Evolutionary conservation across 2,888 invertebrate species (phyloP).

Genomic region (Protophormia terraenovae): DNA sequence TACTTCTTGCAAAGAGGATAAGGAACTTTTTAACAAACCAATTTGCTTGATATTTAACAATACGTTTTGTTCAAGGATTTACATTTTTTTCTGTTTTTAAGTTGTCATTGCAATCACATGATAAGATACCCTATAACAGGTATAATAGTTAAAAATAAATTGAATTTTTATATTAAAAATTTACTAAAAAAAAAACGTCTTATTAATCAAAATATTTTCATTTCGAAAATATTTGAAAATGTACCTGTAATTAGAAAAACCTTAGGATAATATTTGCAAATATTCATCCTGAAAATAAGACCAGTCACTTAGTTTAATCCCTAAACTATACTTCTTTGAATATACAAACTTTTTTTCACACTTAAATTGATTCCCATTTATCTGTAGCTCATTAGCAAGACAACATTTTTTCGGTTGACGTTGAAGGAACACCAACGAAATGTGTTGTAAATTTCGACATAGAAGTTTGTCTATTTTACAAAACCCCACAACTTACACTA

Average conservation of each 20-base stretch:
- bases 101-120: slow-evolving; percentile 16
- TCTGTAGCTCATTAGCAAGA: background rate
- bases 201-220: too few species aligned
- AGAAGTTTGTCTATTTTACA: slow-evolving; percentile 55
- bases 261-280: too few species aligned
- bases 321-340: background rate
- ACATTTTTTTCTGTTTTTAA: background rate
- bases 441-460: slow-evolving; percentile 62
- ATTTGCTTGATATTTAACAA: slow-evolving; percentile 54
- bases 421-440: slow-evolving; percentile 53
- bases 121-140: background rate
- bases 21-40: slow-evolving; percentile 58
- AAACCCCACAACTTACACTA: slow-evolving; percentile 35
- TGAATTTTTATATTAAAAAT: too few species aligned
- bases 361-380: background rate
- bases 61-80: slow-evolving; percentile 38
- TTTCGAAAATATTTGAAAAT: too few species aligned
- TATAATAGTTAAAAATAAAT: too few species aligned
- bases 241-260: too few species aligned
- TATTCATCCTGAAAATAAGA: too few species aligned
- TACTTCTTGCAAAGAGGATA: slow-evolving; percentile 50
- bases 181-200: too few species aligned
- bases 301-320: too few species aligned
- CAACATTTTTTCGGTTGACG: slow-evolving; percentile 37
- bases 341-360: background rate